Evolutionary conservation across 2,888 invertebrate genomes (phyloP).

Genomic region (Toxonevra muliebris): DNA sequence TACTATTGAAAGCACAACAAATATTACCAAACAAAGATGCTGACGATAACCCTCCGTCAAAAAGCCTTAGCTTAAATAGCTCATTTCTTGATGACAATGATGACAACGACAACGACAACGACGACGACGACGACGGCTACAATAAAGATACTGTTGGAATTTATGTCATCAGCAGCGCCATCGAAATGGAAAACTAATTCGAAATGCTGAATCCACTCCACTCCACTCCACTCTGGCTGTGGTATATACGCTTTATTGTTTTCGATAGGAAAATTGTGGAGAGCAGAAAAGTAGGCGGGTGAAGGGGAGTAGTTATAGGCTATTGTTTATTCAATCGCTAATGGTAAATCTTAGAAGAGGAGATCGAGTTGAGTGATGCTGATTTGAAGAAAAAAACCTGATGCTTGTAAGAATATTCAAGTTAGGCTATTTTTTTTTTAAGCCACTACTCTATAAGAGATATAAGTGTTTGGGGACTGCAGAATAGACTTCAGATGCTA

Average conservation of each 20-base stretch:
- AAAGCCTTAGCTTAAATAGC: neutral
- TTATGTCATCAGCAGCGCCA: conserved; percentile 47
- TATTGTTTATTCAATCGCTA: conserved; percentile 6
- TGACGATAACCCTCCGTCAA: neutral
- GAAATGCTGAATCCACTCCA: conserved; percentile 44
- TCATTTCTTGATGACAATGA: neutral
- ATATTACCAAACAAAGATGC: no score
- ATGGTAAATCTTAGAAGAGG: conserved; percentile 28
- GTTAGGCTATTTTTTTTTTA: no score
- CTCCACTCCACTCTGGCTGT: conserved; percentile 31
- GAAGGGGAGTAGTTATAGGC: neutral
- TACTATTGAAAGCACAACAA: no score
- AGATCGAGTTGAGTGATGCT: no score
- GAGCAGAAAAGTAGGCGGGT: neutral
- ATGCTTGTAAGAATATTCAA: no score
- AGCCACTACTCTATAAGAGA: no score
- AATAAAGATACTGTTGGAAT: conserved; percentile 27
- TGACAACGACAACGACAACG: no score
- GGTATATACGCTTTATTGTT: neutral
- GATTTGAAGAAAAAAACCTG: no score
- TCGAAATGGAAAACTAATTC: conserved; percentile 56
- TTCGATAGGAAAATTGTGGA: no score
- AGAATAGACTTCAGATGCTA: no score
- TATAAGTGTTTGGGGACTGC: no score
- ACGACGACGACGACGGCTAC: no score